Evolutionary conservation across 2,888 invertebrate species (phyloP).

Genomic region (Thalpophila matura): DNA sequence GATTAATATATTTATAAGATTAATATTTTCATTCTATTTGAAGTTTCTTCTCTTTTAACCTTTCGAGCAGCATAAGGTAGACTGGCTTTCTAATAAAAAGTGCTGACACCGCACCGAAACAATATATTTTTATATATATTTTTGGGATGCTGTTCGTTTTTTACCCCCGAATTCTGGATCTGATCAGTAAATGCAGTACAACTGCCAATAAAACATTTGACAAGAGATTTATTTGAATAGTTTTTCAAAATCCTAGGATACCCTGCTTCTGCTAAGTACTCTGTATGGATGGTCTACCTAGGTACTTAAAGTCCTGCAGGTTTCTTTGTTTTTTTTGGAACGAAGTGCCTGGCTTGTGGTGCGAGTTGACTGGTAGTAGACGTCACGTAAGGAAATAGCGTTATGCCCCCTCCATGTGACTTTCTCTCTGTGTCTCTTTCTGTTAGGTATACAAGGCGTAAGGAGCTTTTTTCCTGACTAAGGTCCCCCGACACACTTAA

Average conservation of each 20-base stretch:
- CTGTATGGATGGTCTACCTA: background rate
- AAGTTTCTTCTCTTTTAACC: constrained; percentile 3
- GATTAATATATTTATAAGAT: too few relatives aligned
- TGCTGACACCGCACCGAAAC: constrained; percentile 19
- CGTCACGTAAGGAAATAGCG: too few relatives aligned
- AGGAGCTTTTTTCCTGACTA: too few relatives aligned
- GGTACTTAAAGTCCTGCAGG: too few relatives aligned
- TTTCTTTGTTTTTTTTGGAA: too few relatives aligned
- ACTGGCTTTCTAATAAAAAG: constrained; percentile 34
- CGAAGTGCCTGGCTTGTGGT: too few relatives aligned
- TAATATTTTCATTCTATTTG: constrained; percentile 33
- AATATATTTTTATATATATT: constrained; percentile 26
- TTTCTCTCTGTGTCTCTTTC: too few relatives aligned
- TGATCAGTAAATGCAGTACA: constrained; percentile 18
- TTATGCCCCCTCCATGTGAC: too few relatives aligned
- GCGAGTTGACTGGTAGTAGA: too few relatives aligned
- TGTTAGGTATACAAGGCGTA: too few relatives aligned
- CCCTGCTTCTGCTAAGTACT: background rate
- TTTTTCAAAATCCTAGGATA: background rate
- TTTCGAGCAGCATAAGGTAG: too few relatives aligned
- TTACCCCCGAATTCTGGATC: constrained; percentile 6
- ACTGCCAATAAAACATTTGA: background rate
- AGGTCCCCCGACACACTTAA: too few relatives aligned
- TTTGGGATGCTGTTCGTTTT: constrained; percentile 10
- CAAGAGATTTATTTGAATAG: background rate